Base-by-base conservation (phyloP, 2,797 vertebrate species). In the Menidia menidia region DNA sequence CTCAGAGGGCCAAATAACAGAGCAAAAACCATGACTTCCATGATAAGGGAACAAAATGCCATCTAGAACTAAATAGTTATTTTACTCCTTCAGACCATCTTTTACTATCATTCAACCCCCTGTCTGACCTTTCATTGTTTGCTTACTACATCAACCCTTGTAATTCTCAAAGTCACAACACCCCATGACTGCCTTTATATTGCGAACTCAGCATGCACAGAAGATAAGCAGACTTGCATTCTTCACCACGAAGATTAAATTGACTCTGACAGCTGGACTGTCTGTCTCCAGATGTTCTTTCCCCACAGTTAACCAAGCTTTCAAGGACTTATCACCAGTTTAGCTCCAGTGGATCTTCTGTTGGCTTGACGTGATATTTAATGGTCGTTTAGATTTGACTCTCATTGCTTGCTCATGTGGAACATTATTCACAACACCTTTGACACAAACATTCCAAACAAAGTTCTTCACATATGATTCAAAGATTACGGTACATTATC, bases 241-340 rank as follows among this genome's bases (percentile, higher is more conserved):
- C 65, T 78, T 87, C 64, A 80, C 60, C 68, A 78, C 68, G 57
- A 50, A 84, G 77, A 87, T 75, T 54, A 66, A 83, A 88, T 75
- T 60, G 66, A 84, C 76, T 80, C 63, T 81, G 87, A 89, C 91
- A 91, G 81, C 64, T 80, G 66, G 78, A 81, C 82, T 71, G 74
- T 73, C 66, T 80, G 56, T 56, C 53, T 83, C 83, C 87, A 89
- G 80, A 88, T 89, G 85, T 83, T 87, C 53, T 19, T 65, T 53
- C 83, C 76, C 79, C 71, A 75, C 60, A 81, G 77, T 74, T 85
- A 71, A 50, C 71, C 8, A 55, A 48, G 63, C 83, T 87, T 86
- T 78, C 80, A 85, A 88, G 65, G 75, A 78, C 71, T 81, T 41
- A 51, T 58, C 44, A 42, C 18, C 47, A 50, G 3, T n/a, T 50